These are phyloP conservation scores for Ctenoplectra terminalis DNA, from an alignment of 1,140 invertebrate genomes.

Conservation along the genomic window DNA sequence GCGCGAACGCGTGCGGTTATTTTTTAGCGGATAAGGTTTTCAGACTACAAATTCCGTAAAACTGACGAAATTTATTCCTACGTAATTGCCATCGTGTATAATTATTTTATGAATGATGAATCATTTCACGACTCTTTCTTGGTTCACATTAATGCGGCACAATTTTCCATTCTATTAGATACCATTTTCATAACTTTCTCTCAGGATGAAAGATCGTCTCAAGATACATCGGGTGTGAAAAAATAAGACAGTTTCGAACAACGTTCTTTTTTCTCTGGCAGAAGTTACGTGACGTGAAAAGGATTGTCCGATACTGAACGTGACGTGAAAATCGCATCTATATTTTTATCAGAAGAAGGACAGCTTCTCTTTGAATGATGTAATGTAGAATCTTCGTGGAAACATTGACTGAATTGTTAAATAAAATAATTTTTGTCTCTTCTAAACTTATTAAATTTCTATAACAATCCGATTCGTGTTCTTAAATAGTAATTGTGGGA, in stretches of 20 bases:
- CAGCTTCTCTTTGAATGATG: neutral
- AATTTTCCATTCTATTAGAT: neutral
- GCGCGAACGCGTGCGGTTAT: constrained; percentile 40
- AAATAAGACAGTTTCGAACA: neutral
- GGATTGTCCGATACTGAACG: neutral
- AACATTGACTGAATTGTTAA: neutral
- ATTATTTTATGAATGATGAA: no score
- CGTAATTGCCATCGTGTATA: neutral
- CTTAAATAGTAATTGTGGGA: no score
- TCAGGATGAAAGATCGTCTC: neutral
- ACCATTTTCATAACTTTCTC: neutral
- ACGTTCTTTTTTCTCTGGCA: no score
- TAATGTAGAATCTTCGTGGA: neutral
- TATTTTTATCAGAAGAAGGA: neutral
- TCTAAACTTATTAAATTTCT: no score
- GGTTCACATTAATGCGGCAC: no score
- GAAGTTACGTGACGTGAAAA: neutral
- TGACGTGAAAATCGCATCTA: constrained; percentile 2
- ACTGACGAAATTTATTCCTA: neutral
- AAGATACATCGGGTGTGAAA: neutral
- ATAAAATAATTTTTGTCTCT: neutral
- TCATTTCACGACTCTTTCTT: no score
- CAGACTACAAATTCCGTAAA: neutral
- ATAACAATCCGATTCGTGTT: no score
- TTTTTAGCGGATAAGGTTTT: constrained; percentile 34